These are phyloP conservation scores for Lepisosteus osseus DNA, from an alignment of 2,113 vertebrate genomes.

Conservation along the genomic window DNA sequence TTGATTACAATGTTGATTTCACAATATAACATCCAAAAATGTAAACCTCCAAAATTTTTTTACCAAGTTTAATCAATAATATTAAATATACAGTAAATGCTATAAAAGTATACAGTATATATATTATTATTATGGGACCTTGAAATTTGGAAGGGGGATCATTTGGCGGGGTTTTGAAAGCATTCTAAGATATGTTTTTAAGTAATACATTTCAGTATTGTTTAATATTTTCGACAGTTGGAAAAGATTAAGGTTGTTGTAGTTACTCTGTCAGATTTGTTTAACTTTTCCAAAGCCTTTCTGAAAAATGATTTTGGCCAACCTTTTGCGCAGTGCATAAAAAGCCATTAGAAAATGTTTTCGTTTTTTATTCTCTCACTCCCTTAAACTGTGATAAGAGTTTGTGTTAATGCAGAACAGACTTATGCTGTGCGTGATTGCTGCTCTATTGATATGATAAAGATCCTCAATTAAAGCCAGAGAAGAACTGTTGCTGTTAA, in stretches of 20 bases:
- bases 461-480: neutral
- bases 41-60: slow-evolving; percentile 32
- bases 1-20: slow-evolving; percentile 21
- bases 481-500: too few species aligned
- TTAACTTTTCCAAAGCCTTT: slow-evolving; percentile 57
- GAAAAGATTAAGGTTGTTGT: slow-evolving; percentile 65
- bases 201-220: slow-evolving; percentile 38
- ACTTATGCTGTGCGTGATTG: slow-evolving; percentile 25
- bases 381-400: slow-evolving; percentile 12
- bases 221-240: slow-evolving; percentile 59
- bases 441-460: slow-evolving; percentile 18
- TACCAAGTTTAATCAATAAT: too few species aligned
- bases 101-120: neutral
- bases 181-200: too few species aligned
- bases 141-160: slow-evolving; percentile 2
- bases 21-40: slow-evolving; percentile 32
- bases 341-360: slow-evolving; percentile 11
- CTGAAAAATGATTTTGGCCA: slow-evolving; percentile 14
- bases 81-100: too few species aligned
- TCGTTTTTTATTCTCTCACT: neutral
- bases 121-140: slow-evolving; percentile 25
- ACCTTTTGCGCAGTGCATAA: neutral
- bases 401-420: slow-evolving; percentile 42
- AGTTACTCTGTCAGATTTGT: slow-evolving; percentile 56
- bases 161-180: too few species aligned